A percentile compares a stretch with the other conserved stretches of the same genome.
These are phyloP conservation scores for Drosophila melanogaster DNA, from an alignment of 1,140 invertebrate genomes.

Conservation along the genomic window DNA sequence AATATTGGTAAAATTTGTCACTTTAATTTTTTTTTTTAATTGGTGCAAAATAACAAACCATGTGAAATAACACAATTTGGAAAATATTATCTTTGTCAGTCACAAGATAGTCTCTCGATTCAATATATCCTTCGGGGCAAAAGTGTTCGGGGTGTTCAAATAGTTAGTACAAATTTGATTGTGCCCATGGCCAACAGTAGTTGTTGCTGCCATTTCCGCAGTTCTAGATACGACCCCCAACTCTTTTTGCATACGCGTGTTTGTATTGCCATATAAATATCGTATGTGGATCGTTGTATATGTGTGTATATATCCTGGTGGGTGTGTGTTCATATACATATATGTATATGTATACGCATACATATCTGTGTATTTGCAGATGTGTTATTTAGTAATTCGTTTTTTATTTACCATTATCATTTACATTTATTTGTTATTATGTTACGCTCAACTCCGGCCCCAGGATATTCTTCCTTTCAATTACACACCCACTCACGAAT, in stretches of 20 bases:
- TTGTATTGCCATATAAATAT: slow-evolving; percentile 19
- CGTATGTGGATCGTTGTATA: slow-evolving; percentile 38
- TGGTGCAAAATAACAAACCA: no score
- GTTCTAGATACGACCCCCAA: slow-evolving; percentile 32
- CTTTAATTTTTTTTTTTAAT: no score
- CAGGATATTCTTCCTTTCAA: slow-evolving; percentile 14
- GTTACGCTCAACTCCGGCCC: slow-evolving; percentile 37
- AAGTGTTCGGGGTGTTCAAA: slow-evolving; percentile 21
- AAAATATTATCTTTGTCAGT: not conserved
- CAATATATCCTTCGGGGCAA: slow-evolving; percentile 19
- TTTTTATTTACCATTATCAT: slow-evolving; percentile 83
- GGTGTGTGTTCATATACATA: not conserved
- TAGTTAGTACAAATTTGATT: slow-evolving; percentile 58
- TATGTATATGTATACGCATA: not conserved
- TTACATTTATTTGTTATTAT: slow-evolving; percentile 83
- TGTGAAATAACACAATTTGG: no score
- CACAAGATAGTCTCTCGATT: not conserved
- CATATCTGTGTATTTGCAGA: slow-evolving; percentile 41
- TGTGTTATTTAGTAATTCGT: slow-evolving; percentile 81
- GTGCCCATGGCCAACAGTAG: slow-evolving; percentile 34
- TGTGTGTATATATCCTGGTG: slow-evolving; percentile 21
- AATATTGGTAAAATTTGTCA: not conserved
- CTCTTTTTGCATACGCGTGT: slow-evolving; percentile 35
- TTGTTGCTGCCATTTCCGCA: slow-evolving; percentile 36
- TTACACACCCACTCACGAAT: slow-evolving; percentile 15